Percentiles rank a stretch among this genome's conserved stretches.
Evolutionary conservation across 2,113 vertebrate species (phyloP).

Genomic region (Seriola quinqueradiata): DNA sequence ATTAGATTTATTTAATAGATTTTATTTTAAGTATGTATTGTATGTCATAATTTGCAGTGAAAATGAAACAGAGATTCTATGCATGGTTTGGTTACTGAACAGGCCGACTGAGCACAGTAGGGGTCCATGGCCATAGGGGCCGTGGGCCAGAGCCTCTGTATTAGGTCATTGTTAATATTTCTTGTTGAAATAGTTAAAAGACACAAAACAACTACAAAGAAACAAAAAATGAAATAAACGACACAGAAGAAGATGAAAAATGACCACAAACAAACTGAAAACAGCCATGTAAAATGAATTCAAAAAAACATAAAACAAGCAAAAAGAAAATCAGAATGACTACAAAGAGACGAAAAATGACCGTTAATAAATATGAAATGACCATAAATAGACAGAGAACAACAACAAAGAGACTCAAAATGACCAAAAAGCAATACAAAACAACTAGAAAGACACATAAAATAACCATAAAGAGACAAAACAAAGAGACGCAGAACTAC

Average conservation of each 20-base stretch:
- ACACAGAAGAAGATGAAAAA: background rate
- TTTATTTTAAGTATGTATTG: background rate
- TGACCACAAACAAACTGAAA: background rate
- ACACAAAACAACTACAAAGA: background rate
- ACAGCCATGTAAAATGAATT: too few relatives aligned
- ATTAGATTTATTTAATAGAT: background rate
- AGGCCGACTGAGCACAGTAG: background rate
- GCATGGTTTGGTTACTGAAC: background rate
- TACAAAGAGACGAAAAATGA: background rate
- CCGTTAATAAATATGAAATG: background rate
- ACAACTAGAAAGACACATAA: background rate
- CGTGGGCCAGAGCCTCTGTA: background rate
- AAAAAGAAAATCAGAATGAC: background rate
- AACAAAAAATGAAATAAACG: background rate
- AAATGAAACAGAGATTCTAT: background rate
- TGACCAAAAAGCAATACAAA: background rate
- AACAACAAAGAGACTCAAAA: background rate
- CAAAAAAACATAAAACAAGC: background rate
- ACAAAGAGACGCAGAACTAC: background rate
- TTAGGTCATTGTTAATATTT: background rate
- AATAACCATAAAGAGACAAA: background rate
- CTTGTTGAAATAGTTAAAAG: background rate
- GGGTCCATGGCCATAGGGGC: too few relatives aligned
- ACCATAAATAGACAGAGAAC: background rate
- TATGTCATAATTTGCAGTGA: background rate